Percentiles rank a stretch among this genome's conserved stretches.
Evolutionary conservation across 2,888 invertebrate genomes (phyloP).

Genomic region (Uloborus plumipes): DNA sequence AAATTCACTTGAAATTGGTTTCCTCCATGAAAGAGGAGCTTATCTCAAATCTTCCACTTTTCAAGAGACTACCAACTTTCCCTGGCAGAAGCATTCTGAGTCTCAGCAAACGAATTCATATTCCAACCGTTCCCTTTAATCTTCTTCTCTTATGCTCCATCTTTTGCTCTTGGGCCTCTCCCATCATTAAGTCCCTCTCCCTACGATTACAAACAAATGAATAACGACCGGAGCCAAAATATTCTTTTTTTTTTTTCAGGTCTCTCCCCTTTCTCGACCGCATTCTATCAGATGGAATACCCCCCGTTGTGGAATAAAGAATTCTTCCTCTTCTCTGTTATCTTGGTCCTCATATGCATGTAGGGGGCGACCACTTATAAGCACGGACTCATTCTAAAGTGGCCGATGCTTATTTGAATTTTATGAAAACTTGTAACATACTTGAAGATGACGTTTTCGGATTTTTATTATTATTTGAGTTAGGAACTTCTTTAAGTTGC

Average conservation of each 20-base stretch:
- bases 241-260: constrained; percentile 15
- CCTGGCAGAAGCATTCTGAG: no score
- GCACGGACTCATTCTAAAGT: constrained; percentile 3
- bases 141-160: constrained; percentile 27
- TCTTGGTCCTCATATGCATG: constrained; percentile 53
- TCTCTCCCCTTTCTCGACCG: constrained; percentile 12
- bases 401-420: neutral
- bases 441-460: no score
- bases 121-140: constrained; percentile 41
- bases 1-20: no score
- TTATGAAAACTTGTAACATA: neutral
- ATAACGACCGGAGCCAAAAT: constrained; percentile 59
- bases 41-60: no score
- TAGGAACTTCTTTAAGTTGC: no score
- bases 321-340: constrained; percentile 45
- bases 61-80: no score
- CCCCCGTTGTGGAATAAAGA: constrained; percentile 50
- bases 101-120: constrained; percentile 31
- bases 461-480: no score
- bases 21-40: no score
- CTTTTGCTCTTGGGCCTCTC: constrained; percentile 33
- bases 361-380: constrained; percentile 24
- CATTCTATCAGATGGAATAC: constrained; percentile 32
- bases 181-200: constrained; percentile 49
- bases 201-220: constrained; percentile 63